Conservation (phyloP, 1,140 invertebrate species). For the Euura saliciscinereae region DNA sequence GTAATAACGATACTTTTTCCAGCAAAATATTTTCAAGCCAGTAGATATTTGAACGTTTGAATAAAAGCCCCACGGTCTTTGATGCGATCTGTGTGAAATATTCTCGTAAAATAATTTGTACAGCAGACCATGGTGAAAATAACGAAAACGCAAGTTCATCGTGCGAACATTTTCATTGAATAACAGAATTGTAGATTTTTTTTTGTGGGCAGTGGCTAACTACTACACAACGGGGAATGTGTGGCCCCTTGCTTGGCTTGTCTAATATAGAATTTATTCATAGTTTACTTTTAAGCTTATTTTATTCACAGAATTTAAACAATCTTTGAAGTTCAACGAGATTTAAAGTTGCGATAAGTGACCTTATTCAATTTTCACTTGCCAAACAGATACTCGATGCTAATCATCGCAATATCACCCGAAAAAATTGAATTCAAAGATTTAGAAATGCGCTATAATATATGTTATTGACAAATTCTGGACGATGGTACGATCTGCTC, state of each 20-base stretch:
- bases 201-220: background rate
- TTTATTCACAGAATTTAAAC: background rate
- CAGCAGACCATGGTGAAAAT: too few relatives aligned
- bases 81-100: too few relatives aligned
- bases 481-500: conserved; percentile 30
- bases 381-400: conserved; percentile 10
- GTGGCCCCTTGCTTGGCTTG: conserved; percentile 7
- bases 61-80: too few relatives aligned
- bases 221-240: background rate
- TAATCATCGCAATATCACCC: background rate
- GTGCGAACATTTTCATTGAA: background rate
- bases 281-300: background rate
- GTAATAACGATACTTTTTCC: too few relatives aligned
- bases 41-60: too few relatives aligned
- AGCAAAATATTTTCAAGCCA: too few relatives aligned
- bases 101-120: too few relatives aligned
- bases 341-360: background rate
- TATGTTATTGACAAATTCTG: background rate
- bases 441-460: background rate
- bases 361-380: background rate
- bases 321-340: background rate
- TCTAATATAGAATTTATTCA: background rate
- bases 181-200: background rate
- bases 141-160: too few relatives aligned
- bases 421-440: conserved; percentile 16